These are phyloP conservation scores for Petromus typicus DNA, from an alignment of 2,113 vertebrate species.

Conservation along the genomic window DNA sequence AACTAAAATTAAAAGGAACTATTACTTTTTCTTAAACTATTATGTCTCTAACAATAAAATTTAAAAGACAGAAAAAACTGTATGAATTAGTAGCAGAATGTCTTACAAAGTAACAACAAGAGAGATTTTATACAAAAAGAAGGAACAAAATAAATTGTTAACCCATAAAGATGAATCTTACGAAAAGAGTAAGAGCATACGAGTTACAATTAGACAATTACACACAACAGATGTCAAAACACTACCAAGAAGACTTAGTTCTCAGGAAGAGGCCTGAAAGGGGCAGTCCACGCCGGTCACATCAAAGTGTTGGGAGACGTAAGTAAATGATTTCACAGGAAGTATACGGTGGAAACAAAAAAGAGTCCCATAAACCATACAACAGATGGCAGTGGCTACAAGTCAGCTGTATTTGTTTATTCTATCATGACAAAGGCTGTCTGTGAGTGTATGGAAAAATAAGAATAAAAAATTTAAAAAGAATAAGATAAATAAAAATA, in stretches of 20 bases:
- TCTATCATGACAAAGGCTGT: background rate
- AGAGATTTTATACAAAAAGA: background rate
- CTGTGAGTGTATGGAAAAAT: background rate
- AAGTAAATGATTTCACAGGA: background rate
- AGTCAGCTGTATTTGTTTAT: background rate
- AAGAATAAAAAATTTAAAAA: too few relatives aligned
- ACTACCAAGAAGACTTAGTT: background rate
- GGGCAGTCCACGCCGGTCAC: background rate
- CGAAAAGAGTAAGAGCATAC: background rate
- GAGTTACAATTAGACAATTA: background rate
- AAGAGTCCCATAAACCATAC: conserved; percentile 8
- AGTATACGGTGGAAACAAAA: conserved; percentile 33
- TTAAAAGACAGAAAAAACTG: background rate
- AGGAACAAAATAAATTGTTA: conserved; percentile 1
- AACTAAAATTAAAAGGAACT: conserved; percentile 56
- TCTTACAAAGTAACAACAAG: background rate
- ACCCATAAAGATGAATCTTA: background rate
- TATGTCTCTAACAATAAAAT: conserved; percentile 31
- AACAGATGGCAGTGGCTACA: background rate
- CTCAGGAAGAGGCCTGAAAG: background rate
- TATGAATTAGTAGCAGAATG: conserved; percentile 1
- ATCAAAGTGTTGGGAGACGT: background rate
- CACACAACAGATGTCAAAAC: background rate
- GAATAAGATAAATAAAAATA: too few relatives aligned
- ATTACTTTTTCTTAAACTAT: background rate